phyloP scores from a whole-genome alignment of 2,113 vertebrate species.

The Caloenas nicobarica region DNA sequence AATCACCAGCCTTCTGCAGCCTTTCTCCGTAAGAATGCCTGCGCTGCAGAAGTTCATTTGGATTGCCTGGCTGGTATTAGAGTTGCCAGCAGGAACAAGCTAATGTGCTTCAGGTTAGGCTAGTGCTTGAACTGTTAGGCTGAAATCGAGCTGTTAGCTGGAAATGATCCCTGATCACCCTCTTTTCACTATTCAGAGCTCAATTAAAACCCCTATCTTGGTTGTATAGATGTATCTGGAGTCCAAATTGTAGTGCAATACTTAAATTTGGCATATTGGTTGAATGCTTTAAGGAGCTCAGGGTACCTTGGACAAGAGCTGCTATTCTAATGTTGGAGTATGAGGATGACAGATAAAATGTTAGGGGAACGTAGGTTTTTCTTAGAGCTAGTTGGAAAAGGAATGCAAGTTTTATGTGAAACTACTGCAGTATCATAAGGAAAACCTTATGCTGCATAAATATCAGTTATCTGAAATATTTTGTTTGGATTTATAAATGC shows the following conservation, averaged over 20 bases:
- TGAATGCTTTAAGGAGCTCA: not conserved
- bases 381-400: not conserved
- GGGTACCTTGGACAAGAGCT: constrained; percentile 59
- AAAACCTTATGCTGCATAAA: not conserved
- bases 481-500: not conserved
- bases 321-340: not conserved
- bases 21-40: not conserved
- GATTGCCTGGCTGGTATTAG: not conserved
- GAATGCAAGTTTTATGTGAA: not conserved
- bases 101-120: not conserved
- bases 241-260: not conserved
- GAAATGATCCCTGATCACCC: not conserved
- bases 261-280: not conserved
- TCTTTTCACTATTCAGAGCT: not conserved
- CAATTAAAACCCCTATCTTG: not conserved
- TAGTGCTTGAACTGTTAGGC: not conserved
- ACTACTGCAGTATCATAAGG: not conserved
- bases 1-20: not conserved
- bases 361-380: not conserved
- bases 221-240: no score
- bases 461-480: fast-evolving
- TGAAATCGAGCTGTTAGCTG: not conserved
- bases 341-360: not conserved
- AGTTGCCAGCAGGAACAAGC: not conserved
- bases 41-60: fast-evolving